Base-by-base conservation (phyloP, 1,140 invertebrate genomes). In the Ectropis grisescens region DNA sequence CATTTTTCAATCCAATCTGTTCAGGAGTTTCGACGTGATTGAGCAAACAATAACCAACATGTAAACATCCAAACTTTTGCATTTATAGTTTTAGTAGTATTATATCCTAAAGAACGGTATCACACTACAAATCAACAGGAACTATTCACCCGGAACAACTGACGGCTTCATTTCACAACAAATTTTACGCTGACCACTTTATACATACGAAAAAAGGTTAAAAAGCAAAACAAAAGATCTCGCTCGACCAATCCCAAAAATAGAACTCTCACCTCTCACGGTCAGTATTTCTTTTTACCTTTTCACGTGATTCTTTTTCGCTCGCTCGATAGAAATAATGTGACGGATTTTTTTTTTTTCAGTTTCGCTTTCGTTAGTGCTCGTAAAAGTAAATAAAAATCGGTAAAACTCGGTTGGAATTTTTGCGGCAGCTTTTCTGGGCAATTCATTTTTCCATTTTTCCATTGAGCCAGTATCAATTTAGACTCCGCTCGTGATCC, bases 351-450 rank as follows among this genome's bases (percentile, higher is more conserved):
- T 69, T 74, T 54, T 47, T 42, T 41, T 65, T n/a, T n/a, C n/a
- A 57, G 53, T 75, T 59, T 71, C 74, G 44, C 55, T 76, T 69
- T 75, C 62, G 70, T 37, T 70, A 60, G 60, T 55, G 52, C 67
- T 67, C 68, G 70, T 59, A 72, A 51, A 72, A 61, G 59, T 69
- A 72, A 74, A 76, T 76, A 80, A 65, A 79, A 61, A 75, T 70
- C 46, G 58, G 58, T 60, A 72, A 74, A 72, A 75, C 61, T 37
- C 50, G 57, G 45, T 57, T 55, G 51, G 60, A 35, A 56, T 61
- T 71, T 68, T 47, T 58, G 37, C 47, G 37, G 41, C 48, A 48
- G 52, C 46, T 60, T 74, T 68, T 71, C 49, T 54, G 48, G 56
- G 57, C 54, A 61, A 69, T 65, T 61, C 64, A 53, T 68, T 62